Base-by-base conservation (phyloP, 2,113 vertebrate species). In the Ceratotherium simum region DNA sequence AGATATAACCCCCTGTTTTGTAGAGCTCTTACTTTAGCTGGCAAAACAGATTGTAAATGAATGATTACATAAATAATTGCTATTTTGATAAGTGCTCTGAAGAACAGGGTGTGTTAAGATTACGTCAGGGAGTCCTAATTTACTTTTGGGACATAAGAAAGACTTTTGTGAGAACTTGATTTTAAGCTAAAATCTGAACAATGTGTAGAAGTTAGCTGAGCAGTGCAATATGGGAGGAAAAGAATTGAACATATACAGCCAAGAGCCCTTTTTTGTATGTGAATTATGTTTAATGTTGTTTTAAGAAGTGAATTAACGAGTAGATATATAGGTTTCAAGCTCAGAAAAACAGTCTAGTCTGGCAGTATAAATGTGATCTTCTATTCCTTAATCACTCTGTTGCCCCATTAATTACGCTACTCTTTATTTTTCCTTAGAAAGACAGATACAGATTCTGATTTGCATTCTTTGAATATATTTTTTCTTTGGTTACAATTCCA, bases 141-240 rank as follows among this genome's bases (percentile, higher is more conserved):
- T 91, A 9, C 65, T 65, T 69, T 65, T 42, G 85, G 58, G 56
- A 75, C 46, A 83, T 54, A 46, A 64, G 72, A 69, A 81, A 75
- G n/a, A 21, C 75, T 86, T 97, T 83, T 18, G 18, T 86, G 27
- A 81, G 48, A 82, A 73, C 17, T 80, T 90, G 39, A 39, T 90
- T 95, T 85, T 95, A 81, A 90, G 51, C 51, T 91, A 48, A 96
- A 36, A 60, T 58, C 56, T 75, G 31, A 86, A 95, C n/a, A 42
- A 13, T 64, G 11, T 70, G 29, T 81, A 82, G 10, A 54, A 56
- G 64, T 93, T 79, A 85, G 14, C 21, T 65, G 85, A 46, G 56
- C 46, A 58, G 42, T 80, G n/a, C 21, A 82, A 18, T 69, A 46
- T 56, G 46, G 46, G 72, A 95, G 29, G 31, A 29, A 91, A 60